Evolutionary conservation across 2,888 invertebrate species (phyloP).

Genomic region (Drosophila conformis): DNA sequence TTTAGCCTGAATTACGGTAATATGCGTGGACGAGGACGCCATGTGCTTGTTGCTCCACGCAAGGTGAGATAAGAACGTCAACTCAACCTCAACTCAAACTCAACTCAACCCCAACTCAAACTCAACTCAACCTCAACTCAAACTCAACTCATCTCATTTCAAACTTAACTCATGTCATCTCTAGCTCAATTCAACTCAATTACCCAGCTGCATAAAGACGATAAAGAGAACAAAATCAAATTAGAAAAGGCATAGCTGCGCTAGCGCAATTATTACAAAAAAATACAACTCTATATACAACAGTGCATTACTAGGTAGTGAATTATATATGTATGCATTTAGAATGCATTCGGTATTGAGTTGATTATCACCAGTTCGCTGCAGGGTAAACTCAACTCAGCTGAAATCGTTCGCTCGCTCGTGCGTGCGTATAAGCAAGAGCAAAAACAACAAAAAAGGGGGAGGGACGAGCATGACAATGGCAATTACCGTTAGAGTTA

Average conservation of each 20-base stretch:
- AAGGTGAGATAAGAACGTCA: constrained; percentile 37
- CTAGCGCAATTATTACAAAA: background rate
- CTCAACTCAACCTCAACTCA: no score
- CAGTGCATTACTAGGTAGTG: background rate
- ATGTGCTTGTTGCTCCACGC: constrained; percentile 23
- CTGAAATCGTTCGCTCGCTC: background rate
- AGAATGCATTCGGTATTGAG: background rate
- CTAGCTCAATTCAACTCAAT: constrained; percentile 7
- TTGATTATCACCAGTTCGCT: background rate
- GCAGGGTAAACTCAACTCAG: background rate
- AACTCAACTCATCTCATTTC: constrained; percentile 10
- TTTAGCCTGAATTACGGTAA: constrained; percentile 28
- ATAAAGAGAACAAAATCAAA: background rate
- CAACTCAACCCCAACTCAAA: background rate
- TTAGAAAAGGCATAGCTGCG: background rate
- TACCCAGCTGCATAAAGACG: background rate
- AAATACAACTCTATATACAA: background rate
- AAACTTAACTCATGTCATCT: background rate
- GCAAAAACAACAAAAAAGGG: background rate
- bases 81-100: background rate
- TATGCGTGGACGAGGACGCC: constrained; percentile 28
- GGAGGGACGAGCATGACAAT: background rate
- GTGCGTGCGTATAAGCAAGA: constrained; percentile 14
- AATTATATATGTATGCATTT: background rate
- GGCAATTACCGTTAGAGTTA: constrained; percentile 16